A percentile compares a stretch with the other conserved stretches of the same genome.
Conservation (phyloP, 1,140 invertebrate genomes). For the Lepidostoma basale region DNA sequence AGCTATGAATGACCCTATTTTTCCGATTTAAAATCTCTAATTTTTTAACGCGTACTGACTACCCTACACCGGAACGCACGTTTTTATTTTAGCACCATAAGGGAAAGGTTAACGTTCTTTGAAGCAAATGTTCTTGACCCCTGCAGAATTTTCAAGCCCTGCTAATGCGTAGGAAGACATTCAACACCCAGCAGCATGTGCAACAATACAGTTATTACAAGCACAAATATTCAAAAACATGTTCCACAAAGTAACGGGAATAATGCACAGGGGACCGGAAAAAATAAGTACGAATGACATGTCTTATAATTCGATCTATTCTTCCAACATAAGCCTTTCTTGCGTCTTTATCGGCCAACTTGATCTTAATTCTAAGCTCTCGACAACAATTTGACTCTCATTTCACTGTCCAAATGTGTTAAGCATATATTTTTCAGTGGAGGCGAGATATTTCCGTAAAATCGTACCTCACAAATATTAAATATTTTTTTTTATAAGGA, state of each 20-base stretch:
- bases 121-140: background rate
- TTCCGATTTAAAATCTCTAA: too few species aligned
- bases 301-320: slow-evolving; percentile 29
- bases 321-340: slow-evolving; percentile 13
- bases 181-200: slow-evolving; percentile 8
- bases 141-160: background rate
- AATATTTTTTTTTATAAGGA: too few species aligned
- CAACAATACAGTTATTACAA: slow-evolving; percentile 39
- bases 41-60: too few species aligned
- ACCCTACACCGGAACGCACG: too few species aligned
- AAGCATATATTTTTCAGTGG: too few species aligned
- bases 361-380: slow-evolving; percentile 44
- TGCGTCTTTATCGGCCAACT: slow-evolving; percentile 33
- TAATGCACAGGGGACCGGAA: slow-evolving; percentile 25
- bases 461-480: too few species aligned
- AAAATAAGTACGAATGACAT: slow-evolving; percentile 40
- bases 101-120: too few species aligned
- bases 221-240: slow-evolving; percentile 21
- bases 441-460: too few species aligned
- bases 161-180: slow-evolving; percentile 10
- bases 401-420: too few species aligned
- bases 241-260: slow-evolving; percentile 39
- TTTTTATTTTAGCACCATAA: too few species aligned
- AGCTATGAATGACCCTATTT: too few species aligned
- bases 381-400: slow-evolving; percentile 42